Evolutionary conservation across 2,888 invertebrate species (phyloP).

Genomic region (Papilio gigon): DNA sequence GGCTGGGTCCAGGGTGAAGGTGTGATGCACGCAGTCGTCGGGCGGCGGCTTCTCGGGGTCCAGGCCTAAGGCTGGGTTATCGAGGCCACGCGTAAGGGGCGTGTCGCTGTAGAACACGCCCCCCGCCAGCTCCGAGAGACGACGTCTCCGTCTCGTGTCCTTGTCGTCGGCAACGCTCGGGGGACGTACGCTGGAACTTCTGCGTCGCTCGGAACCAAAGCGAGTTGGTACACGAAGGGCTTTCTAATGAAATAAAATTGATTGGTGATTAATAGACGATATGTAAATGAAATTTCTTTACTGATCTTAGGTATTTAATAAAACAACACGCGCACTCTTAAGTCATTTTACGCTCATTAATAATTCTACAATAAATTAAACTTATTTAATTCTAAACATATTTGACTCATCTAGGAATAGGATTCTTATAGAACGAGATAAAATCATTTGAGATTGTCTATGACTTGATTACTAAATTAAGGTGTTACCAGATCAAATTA

Average conservation of each 20-base stretch:
- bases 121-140: constrained; percentile 76
- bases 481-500: too few relatives aligned
- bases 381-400: too few relatives aligned
- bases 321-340: too few relatives aligned
- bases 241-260: constrained; percentile 56
- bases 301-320: too few relatives aligned
- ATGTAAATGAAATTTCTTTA: too few relatives aligned
- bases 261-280: too few relatives aligned
- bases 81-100: constrained; percentile 60
- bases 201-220: constrained; percentile 68
- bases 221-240: constrained; percentile 66
- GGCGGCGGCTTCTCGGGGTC: constrained; percentile 67
- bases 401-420: too few relatives aligned
- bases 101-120: constrained; percentile 78
- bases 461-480: too few relatives aligned
- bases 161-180: constrained; percentile 71
- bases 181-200: constrained; percentile 75
- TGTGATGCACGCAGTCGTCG: constrained; percentile 56
- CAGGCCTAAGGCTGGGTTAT: constrained; percentile 71
- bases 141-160: constrained; percentile 72
- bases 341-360: too few relatives aligned
- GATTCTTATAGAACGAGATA: too few relatives aligned
- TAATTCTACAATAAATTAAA: too few relatives aligned
- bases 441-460: too few relatives aligned
- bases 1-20: constrained; percentile 56